A percentile compares a stretch with the other conserved stretches of the same genome.
Evolutionary conservation across 1,140 invertebrate genomes (phyloP).

Genomic region (Dreissena polymorpha): DNA sequence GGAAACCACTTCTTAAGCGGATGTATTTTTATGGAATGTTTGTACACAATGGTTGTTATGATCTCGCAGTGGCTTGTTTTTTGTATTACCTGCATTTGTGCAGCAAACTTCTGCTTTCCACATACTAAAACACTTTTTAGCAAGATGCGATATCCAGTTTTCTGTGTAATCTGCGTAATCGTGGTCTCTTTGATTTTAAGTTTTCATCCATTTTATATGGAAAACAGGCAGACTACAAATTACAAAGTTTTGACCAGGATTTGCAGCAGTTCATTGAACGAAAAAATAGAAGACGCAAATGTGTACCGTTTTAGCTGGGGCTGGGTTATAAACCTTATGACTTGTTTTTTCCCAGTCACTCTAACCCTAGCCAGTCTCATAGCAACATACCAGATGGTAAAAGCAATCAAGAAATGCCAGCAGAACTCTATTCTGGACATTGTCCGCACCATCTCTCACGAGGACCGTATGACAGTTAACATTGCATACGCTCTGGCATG

Average conservation of each 20-base stretch:
- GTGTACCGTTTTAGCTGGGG: slow-evolving; percentile 20
- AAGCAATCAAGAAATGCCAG: not conserved
- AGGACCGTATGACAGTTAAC: not conserved
- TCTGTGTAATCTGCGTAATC: too few relatives aligned
- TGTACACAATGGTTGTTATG: not conserved
- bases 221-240: too few relatives aligned
- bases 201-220: too few relatives aligned
- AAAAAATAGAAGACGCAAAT: too few relatives aligned
- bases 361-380: slow-evolving; percentile 30
- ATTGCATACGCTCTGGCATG: not conserved
- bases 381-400: slow-evolving; percentile 14
- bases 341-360: slow-evolving; percentile 33
- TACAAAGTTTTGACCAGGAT: too few relatives aligned
- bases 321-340: not conserved
- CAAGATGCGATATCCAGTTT: too few relatives aligned
- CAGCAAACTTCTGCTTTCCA: not conserved
- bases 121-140: too few relatives aligned
- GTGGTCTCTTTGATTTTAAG: too few relatives aligned
- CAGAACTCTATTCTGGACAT: too few relatives aligned
- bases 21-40: not conserved
- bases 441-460: not conserved
- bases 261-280: too few relatives aligned
- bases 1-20: not conserved
- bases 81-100: not conserved
- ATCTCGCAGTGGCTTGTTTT: not conserved